Percentiles rank a stretch among this genome's conserved stretches.
These are phyloP conservation scores for Aplysina aerophoba DNA, from an alignment of 37 sponge, comb jelly and placozoan species.

Conservation along the genomic window DNA sequence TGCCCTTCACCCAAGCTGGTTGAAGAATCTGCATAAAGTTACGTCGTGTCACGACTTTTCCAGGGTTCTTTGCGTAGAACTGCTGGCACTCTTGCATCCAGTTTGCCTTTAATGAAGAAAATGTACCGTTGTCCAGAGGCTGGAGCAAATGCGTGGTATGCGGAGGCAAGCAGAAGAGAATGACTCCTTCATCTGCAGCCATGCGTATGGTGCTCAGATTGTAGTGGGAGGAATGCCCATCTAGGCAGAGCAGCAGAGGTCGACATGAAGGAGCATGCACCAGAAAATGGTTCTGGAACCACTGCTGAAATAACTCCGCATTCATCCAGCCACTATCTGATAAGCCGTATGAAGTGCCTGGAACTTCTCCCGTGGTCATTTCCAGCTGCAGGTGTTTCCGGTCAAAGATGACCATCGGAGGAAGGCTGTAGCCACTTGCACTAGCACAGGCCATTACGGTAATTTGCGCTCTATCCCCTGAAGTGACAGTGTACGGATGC, in stretches of 20 bases:
- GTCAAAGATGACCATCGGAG: slow-evolving; percentile 56
- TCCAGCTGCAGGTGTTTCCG: slow-evolving; percentile 31
- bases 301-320: slow-evolving; percentile 29
- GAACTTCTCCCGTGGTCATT: slow-evolving; percentile 40
- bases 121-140: slow-evolving; percentile 54
- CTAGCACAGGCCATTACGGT: slow-evolving; percentile 52
- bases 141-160: slow-evolving; percentile 50
- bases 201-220: slow-evolving; percentile 18
- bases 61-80: slow-evolving; percentile 27
- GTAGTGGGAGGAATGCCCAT: slow-evolving; percentile 44
- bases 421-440: slow-evolving; percentile 57
- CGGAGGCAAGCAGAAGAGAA: slow-evolving; percentile 45
- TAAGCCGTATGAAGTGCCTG: slow-evolving; percentile 44
- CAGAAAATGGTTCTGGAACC: slow-evolving; percentile 57
- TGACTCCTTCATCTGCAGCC: slow-evolving; percentile 40
- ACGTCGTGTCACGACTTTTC: slow-evolving; percentile 34
- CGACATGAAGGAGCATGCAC: slow-evolving; percentile 40
- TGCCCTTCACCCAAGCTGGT: slow-evolving; percentile 43
- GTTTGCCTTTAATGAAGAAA: slow-evolving; percentile 38
- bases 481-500: neutral
- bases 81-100: slow-evolving; percentile 44
- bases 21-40: slow-evolving; percentile 23
- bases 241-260: slow-evolving; percentile 43
- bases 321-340: slow-evolving; percentile 59
- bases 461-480: slow-evolving; percentile 54